phyloP scores from a whole-genome alignment of 2,113 vertebrate species.

The Eurypyga helias region DNA sequence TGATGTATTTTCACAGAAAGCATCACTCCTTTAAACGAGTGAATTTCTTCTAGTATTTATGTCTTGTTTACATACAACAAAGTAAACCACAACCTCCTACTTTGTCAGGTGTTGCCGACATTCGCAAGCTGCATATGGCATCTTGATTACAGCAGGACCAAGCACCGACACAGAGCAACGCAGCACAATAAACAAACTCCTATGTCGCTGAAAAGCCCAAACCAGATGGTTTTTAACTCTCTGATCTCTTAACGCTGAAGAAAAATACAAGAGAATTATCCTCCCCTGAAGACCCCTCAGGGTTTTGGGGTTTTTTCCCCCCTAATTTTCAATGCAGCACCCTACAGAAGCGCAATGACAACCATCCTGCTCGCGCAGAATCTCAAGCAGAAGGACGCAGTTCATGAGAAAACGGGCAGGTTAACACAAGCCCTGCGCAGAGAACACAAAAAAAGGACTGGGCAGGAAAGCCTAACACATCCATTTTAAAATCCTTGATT shows the following conservation, averaged over 20 bases:
- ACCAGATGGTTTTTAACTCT: not conserved
- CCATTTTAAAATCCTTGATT: not conserved
- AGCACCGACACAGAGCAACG: fast-evolving
- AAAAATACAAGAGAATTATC: not conserved
- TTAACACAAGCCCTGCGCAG: not conserved
- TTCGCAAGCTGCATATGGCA: not conserved
- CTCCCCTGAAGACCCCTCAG: not conserved
- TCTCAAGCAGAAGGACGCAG: not conserved
- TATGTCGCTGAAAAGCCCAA: not conserved
- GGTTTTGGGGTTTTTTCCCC: fast-evolving
- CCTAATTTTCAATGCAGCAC: not conserved
- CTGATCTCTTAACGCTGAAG: not conserved
- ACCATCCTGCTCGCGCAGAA: not conserved
- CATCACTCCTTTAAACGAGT: fast-evolving
- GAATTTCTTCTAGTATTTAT: not conserved
- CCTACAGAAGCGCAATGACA: not conserved
- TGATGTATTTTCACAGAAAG: not conserved
- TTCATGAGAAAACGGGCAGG: not conserved
- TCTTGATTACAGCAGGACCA: not conserved
- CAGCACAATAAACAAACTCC: not conserved
- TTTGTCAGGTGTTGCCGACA: not conserved
- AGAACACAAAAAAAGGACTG: not conserved
- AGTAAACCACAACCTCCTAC: not conserved
- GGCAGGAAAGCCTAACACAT: not conserved
- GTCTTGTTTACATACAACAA: not conserved